Conservation (phyloP, 2,888 invertebrate species). For the Parnassius smintheus region DNA sequence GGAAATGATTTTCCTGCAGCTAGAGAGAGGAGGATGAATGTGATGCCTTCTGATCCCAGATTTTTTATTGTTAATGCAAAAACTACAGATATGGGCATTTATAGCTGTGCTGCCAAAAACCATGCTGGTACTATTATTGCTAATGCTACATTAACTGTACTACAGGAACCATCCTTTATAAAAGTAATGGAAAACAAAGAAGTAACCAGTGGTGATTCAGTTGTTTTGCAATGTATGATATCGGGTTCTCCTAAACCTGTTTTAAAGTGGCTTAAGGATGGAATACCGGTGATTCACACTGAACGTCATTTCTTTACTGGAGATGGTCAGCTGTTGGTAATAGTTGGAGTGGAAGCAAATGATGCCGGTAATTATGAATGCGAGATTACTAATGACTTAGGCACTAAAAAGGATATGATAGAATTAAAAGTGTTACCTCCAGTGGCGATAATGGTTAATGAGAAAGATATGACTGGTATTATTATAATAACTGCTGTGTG, state of each 20-base stretch:
- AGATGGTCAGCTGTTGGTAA: conserved; percentile 92
- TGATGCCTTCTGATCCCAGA: conserved; percentile 94
- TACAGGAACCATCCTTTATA: conserved; percentile 93
- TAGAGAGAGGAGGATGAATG: conserved; percentile 94
- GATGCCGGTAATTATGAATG: conserved; percentile 96
- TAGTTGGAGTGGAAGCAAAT: conserved; percentile 87
- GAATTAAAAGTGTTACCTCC: conserved; percentile 86
- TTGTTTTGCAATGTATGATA: conserved; percentile 93
- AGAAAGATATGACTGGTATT: conserved; percentile 91
- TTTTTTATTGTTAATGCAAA: conserved; percentile 97
- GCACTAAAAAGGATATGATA: conserved; percentile 87
- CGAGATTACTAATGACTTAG: conserved; percentile 92
- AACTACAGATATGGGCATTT: conserved; percentile 93
- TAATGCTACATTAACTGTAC: conserved; percentile 92
- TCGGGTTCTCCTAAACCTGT: conserved; percentile 91
- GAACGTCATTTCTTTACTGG: conserved; percentile 93
- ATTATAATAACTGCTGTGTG: conserved; percentile 94
- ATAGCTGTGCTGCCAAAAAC: conserved; percentile 96
- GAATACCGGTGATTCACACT: conserved; percentile 84
- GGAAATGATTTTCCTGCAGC: conserved; percentile 97
- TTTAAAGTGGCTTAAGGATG: conserved; percentile 93
- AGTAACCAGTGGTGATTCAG: conserved; percentile 89
- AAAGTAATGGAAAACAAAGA: conserved; percentile 93
- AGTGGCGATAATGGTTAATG: conserved; percentile 78
- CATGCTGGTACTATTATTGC: conserved; percentile 92